A percentile compares a stretch with the other conserved stretches of the same genome.
These are phyloP conservation scores for Trematocara nigrifrons DNA, from an alignment of 2,113 vertebrate genomes.

Conservation along the genomic window DNA sequence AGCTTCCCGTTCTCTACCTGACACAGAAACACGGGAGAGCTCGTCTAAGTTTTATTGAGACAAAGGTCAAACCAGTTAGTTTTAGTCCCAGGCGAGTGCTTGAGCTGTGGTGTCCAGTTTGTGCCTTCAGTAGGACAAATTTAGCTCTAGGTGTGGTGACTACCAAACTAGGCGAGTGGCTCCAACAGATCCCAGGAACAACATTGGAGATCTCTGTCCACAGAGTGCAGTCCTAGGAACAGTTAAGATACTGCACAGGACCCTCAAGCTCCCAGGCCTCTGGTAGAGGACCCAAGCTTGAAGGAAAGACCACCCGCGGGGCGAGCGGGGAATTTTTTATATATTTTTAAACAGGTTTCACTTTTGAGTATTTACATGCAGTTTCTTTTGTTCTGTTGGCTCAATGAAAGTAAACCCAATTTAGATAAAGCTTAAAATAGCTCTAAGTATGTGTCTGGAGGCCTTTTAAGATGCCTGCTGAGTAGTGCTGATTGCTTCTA, in stretches of 20 bases:
- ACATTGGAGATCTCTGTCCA: not conserved
- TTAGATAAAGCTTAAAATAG: not conserved
- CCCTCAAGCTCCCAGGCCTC: not conserved
- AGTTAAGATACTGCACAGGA: not conserved
- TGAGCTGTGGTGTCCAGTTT: not conserved
- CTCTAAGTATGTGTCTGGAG: not conserved
- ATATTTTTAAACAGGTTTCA: not conserved
- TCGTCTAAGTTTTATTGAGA: not conserved
- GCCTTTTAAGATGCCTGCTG: not conserved
- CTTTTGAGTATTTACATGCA: not conserved
- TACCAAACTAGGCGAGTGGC: not conserved
- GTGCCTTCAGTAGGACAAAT: not conserved
- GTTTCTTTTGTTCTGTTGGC: not conserved
- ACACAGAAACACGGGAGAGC: not conserved
- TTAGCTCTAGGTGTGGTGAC: not conserved
- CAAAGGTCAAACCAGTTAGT: not conserved
- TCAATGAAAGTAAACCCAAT: not conserved
- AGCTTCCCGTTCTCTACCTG: constrained; percentile 82
- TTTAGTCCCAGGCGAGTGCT: not conserved
- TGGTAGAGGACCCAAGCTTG: not conserved
- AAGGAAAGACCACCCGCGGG: fast-evolving
- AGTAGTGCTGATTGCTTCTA: not conserved
- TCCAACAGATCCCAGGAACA: not conserved
- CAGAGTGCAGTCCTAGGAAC: not conserved
- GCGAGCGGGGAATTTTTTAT: not conserved